Base-by-base conservation (phyloP, 1,140 invertebrate genomes). In the Vanessa tameamea region DNA sequence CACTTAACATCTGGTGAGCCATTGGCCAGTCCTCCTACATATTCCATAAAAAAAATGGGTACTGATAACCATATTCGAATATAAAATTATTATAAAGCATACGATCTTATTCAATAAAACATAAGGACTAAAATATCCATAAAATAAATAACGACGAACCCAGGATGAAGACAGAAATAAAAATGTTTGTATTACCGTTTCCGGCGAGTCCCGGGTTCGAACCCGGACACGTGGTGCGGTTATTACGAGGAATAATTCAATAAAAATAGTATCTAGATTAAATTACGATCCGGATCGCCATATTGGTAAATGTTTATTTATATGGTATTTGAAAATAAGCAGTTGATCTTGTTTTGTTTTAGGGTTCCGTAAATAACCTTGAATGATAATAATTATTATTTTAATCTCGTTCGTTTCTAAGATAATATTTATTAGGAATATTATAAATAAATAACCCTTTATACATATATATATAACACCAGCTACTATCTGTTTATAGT, bases 161-260 rank as follows among this genome's bases (percentile, higher is more conserved):
- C 57, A 86, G 84, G 83, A 86, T 86, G 88, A 85, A 87, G 86
- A 86, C 87, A 86, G 84, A 91, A 91, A 91, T 91, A 91, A 91
- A 91, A 91, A 90, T 91, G 89, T 91, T 91, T 90, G 88, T 84
- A 82, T 89, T 87, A 89, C 75, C 81, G 82, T 87, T 90, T 91
- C 89, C 89, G 88, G 89, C 76, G 83, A 78, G 87, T 88, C 84
- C 81, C 78, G 82, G 83, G 84, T 89, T 91, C 87, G 84, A 82
- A 72, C 70, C 82, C 83, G 78, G 69, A 82, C 88, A 90, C 88
- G 88, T 90, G 89, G 85, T 14, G 48, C 68, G 83, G 85, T 85
- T 86, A 87, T 90, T 91, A 91, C 86, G 80, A 75, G 82, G 84
- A 90, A 89, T 89, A 86, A 86, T 84, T 73, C 78, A 88, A 87